Evolutionary conservation across 2,797 vertebrate species (phyloP).

Genomic region (Xerus rutilus): DNA sequence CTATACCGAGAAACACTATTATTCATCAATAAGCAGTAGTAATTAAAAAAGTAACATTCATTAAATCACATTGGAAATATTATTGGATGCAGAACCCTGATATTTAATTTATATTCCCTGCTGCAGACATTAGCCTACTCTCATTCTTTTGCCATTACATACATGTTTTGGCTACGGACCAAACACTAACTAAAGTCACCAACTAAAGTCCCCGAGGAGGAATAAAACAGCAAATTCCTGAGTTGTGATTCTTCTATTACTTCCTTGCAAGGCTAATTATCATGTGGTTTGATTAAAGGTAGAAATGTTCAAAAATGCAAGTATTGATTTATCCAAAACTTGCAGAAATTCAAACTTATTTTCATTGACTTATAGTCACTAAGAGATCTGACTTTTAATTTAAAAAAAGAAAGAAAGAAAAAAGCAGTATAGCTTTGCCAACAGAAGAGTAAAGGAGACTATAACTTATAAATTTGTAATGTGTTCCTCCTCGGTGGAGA

Average conservation of each 20-base stretch:
- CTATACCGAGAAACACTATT: constrained; percentile 57
- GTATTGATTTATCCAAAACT: constrained; percentile 46
- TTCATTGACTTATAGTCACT: constrained; percentile 56
- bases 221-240: constrained; percentile 62
- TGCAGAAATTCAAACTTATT: constrained; percentile 45
- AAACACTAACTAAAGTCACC: constrained; percentile 77
- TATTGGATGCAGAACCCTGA: constrained; percentile 51
- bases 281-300: constrained; percentile 4
- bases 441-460: constrained; percentile 65
- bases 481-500: constrained; percentile 70
- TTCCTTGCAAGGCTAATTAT: constrained; percentile 72
- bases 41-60: constrained; percentile 54
- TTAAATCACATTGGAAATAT: constrained; percentile 66
- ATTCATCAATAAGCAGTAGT: constrained; percentile 11
- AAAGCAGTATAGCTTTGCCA: constrained; percentile 40
- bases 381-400: constrained; percentile 60
- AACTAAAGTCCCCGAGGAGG: constrained; percentile 74
- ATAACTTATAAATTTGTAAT: constrained; percentile 50
- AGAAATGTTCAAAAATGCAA: not conserved
- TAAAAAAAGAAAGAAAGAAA: not conserved
- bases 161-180: constrained; percentile 72
- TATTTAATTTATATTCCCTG: constrained; percentile 74
- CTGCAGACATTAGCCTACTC: constrained; percentile 79
- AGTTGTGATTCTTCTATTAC: constrained; percentile 62
- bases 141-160: constrained; percentile 74